Conservation (phyloP, 2,797 vertebrate species). For the Micropoecilia bifurca region DNA sequence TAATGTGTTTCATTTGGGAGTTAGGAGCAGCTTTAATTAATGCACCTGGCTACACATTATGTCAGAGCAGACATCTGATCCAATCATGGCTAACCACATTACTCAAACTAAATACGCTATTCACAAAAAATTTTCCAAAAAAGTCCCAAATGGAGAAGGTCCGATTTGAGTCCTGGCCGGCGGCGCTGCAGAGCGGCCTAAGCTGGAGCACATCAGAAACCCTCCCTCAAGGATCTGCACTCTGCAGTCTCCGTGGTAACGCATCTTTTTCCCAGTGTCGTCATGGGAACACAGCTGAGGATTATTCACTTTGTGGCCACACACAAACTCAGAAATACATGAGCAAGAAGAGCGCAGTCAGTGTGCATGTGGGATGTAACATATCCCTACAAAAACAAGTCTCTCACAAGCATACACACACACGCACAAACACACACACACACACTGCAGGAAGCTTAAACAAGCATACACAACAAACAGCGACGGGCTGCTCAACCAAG, state of each 20-base stretch:
- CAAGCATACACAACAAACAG: slow-evolving; percentile 16
- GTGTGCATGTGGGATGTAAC: background rate
- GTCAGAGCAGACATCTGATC: background rate
- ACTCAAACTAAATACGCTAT: background rate
- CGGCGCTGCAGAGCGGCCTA: slow-evolving; percentile 20
- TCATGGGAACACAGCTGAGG: slow-evolving; percentile 74
- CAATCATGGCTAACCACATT: background rate
- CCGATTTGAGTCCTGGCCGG: slow-evolving; percentile 25
- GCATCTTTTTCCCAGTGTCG: slow-evolving; percentile 68
- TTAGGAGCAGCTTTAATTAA: background rate
- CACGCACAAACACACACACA: no score
- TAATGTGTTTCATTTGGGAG: background rate
- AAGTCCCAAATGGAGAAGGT: slow-evolving; percentile 11
- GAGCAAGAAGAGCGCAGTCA: slow-evolving; percentile 10
- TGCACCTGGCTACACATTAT: background rate
- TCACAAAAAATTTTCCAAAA: slow-evolving; percentile 1
- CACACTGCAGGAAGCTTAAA: background rate
- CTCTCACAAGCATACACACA: background rate
- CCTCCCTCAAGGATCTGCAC: slow-evolving; percentile 46
- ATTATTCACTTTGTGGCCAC: slow-evolving; percentile 56
- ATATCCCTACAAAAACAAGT: background rate
- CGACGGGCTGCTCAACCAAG: slow-evolving; percentile 42
- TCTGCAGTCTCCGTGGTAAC: slow-evolving; percentile 74
- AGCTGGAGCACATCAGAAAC: slow-evolving; percentile 34
- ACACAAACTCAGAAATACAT: slow-evolving; percentile 16